Base-by-base conservation (phyloP, 2,888 invertebrate genomes). In the Cephus nigrinus region DNA sequence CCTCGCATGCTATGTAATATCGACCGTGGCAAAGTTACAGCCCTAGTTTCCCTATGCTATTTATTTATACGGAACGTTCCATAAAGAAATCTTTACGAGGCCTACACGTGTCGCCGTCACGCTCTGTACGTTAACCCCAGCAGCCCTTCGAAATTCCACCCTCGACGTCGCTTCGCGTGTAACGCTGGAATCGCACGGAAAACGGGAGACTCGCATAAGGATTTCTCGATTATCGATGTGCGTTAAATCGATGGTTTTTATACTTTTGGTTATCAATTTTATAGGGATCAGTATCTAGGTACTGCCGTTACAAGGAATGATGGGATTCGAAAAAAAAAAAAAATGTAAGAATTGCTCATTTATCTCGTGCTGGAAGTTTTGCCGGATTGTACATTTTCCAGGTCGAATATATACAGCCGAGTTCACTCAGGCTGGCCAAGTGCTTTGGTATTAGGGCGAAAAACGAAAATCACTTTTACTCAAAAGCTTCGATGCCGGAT, bases 41-140 rank as follows among this genome's bases (percentile, higher is more conserved):
- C 23, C 55, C 55, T 55, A 55, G 55, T 55, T 55, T 55, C 55
- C 23, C 71, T 71, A 71, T 71, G 33, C 71, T 71, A 71, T 71
- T 31, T 71, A 71, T 71, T 71, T 71, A 71, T 71, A 32, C 2
- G 71, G 33, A 31, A 33, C 32, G 33, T 30, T 31, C 33, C 71
- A 23, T 23, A 71, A 32, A 71, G 33, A 71, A 71, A 33, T 71
- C 71, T 71, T 31, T 71, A 71, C 71, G 71, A 32, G 55, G 23
- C 23, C 23, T 55, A 55, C 55, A 55, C 55, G 55, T 55, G 55
- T 55, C 55, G 23, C 55, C 55, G 55, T 55, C 23, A 23, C 55
- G 55, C 55, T 55, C 55, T 23, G 55, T 55, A 5, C 55, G 55
- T 55, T 55, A 55, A 55, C 55, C 55, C 55, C 23, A 55, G 55